phyloP scores from a whole-genome alignment of 2,113 vertebrate species.

The Vidua chalybeata region DNA sequence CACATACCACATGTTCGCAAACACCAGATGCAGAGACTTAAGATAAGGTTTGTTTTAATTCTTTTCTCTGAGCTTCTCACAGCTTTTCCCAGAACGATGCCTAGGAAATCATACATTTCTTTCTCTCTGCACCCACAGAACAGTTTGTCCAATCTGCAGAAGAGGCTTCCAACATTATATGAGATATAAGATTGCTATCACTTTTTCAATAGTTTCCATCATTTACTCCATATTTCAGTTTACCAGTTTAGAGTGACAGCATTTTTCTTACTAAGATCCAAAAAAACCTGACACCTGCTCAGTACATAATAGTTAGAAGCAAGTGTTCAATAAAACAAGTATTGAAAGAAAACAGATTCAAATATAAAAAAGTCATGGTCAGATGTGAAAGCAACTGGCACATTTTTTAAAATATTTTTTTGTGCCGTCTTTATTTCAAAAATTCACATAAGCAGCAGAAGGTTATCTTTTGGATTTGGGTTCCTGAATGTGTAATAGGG shows the following conservation, averaged over 20 bases:
- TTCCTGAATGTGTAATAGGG: not conserved
- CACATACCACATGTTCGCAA: no score
- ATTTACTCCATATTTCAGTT: not conserved
- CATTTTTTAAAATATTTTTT: not conserved
- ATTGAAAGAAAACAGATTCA: not conserved
- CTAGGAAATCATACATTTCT: no score
- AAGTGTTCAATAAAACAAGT: not conserved
- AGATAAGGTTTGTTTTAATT: no score
- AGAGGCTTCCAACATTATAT: not conserved
- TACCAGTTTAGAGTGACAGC: not conserved
- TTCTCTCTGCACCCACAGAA: no score
- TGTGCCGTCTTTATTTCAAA: not conserved
- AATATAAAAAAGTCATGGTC: not conserved
- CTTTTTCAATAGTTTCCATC: not conserved
- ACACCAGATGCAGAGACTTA: no score
- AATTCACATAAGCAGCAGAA: not conserved
- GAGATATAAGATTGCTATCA: not conserved
- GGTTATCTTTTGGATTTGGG: not conserved
- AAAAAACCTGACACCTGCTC: not conserved
- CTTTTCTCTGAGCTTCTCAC: no score
- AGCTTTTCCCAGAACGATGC: no score
- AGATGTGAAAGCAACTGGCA: not conserved
- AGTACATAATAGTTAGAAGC: not conserved
- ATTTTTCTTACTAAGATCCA: not conserved
- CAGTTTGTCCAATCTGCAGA: not conserved